Percentiles rank a stretch among this genome's conserved stretches.
Conservation (phyloP, 2,797 vertebrate genomes). For the Galago senegalensis region DNA sequence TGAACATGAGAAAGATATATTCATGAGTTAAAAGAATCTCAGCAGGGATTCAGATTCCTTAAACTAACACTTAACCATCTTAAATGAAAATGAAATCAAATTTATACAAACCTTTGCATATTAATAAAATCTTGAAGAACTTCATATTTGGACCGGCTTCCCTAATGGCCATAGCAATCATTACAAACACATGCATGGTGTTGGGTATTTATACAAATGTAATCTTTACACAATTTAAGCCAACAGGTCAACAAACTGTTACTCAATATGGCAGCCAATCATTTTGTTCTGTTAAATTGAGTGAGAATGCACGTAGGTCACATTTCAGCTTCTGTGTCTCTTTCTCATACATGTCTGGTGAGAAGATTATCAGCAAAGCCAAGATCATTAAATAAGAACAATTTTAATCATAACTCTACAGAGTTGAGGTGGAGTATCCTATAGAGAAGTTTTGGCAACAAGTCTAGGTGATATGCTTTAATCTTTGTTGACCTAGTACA, state of each 20-base stretch:
- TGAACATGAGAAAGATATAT: neutral
- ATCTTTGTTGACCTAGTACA: conserved; percentile 32
- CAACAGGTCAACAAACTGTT: conserved; percentile 79
- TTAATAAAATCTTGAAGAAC: conserved; percentile 4
- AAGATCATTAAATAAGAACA: conserved; percentile 66
- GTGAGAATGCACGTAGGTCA: conserved; percentile 75
- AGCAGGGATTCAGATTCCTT: conserved; percentile 8
- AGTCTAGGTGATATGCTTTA: conserved; percentile 25
- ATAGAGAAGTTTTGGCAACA: conserved; percentile 52
- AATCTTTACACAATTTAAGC: conserved; percentile 71
- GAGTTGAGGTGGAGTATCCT: neutral
- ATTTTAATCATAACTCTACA: conserved; percentile 51
- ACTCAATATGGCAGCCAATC: conserved; percentile 73
- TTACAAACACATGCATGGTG: conserved; percentile 1
- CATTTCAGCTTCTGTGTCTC: conserved; percentile 81
- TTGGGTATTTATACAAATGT: conserved; percentile 71
- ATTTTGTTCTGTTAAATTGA: conserved; percentile 39
- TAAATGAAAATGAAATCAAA: neutral
- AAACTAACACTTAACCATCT: neutral
- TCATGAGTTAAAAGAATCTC: neutral
- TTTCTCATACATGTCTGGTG: conserved; percentile 77
- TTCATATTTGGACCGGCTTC: neutral
- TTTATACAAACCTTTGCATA: conserved; percentile 53
- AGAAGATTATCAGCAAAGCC: conserved; percentile 81
- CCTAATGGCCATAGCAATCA: neutral